These are phyloP conservation scores for Rhynchomys soricoides DNA, from an alignment of 2,113 vertebrate genomes.

Conservation along the genomic window DNA sequence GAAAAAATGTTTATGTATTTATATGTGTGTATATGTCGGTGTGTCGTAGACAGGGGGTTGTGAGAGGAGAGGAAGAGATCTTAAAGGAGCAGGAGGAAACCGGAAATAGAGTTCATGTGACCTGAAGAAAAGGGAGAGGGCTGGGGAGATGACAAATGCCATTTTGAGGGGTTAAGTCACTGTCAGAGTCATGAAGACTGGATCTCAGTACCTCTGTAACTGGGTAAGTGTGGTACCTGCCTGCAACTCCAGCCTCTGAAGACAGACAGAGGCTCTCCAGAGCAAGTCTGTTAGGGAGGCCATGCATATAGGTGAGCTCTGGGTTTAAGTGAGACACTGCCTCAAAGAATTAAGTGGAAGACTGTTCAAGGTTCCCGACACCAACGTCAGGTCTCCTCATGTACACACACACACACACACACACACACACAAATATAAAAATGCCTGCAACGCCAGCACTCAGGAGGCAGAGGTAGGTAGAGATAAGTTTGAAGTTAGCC, in stretches of 20 bases:
- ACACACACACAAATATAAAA: background rate
- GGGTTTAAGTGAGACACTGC: background rate
- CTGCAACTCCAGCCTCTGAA: background rate
- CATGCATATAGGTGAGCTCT: background rate
- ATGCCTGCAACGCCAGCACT: background rate
- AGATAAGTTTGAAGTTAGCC: background rate
- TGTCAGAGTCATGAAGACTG: background rate
- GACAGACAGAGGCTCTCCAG: background rate
- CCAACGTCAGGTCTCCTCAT: background rate
- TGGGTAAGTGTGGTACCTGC: too few relatives aligned
- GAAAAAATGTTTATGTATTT: background rate
- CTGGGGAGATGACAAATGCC: too few relatives aligned
- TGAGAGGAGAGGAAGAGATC: background rate
- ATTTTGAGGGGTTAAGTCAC: background rate
- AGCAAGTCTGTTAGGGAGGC: background rate
- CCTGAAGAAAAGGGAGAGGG: too few relatives aligned
- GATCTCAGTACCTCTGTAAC: background rate
- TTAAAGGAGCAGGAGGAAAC: background rate
- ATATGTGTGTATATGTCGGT: background rate
- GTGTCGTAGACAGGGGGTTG: background rate
- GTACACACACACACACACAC: background rate
- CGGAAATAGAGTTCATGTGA: background rate
- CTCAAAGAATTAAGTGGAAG: background rate
- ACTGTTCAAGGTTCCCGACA: background rate
- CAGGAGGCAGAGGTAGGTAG: background rate